Conservation (phyloP, 2,888 invertebrate genomes). For the Lutraria lutraria region DNA sequence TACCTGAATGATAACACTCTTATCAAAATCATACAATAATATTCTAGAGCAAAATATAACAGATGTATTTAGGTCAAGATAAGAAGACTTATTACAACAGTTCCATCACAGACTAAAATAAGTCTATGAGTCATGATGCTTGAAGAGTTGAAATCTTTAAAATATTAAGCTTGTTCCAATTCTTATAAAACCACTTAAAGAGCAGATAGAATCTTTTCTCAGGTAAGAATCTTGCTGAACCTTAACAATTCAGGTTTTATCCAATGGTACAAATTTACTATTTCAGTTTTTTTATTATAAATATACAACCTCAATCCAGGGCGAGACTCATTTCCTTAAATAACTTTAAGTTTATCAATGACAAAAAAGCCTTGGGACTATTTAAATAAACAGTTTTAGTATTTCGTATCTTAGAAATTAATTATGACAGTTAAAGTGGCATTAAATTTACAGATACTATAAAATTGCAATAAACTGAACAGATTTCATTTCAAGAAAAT, state of each 20-base stretch:
- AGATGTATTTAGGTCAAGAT: not conserved
- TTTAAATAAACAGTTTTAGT: too few relatives aligned
- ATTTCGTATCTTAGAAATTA: too few relatives aligned
- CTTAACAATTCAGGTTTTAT: too few relatives aligned
- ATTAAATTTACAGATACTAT: not conserved
- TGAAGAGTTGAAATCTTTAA: not conserved
- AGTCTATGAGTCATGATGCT: not conserved
- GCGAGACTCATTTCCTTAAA: too few relatives aligned
- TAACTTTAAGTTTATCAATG: too few relatives aligned
- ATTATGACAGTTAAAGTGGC: not conserved
- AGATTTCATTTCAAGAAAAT: not conserved
- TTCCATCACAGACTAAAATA: not conserved
- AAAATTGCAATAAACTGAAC: not conserved
- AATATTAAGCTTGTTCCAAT: not conserved
- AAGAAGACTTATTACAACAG: not conserved
- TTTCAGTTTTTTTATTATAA: too few relatives aligned
- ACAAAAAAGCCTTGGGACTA: too few relatives aligned
- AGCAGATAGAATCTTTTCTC: not conserved
- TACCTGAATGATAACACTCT: not conserved
- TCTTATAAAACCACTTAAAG: conserved; percentile 1
- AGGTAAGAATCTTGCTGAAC: not conserved
- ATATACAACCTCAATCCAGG: too few relatives aligned
- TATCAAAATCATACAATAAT: not conserved
- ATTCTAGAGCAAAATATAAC: not conserved
- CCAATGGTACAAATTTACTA: too few relatives aligned